phyloP scores from a whole-genome alignment of 2,113 vertebrate genomes.

The Ageneiosus marmoratus region DNA sequence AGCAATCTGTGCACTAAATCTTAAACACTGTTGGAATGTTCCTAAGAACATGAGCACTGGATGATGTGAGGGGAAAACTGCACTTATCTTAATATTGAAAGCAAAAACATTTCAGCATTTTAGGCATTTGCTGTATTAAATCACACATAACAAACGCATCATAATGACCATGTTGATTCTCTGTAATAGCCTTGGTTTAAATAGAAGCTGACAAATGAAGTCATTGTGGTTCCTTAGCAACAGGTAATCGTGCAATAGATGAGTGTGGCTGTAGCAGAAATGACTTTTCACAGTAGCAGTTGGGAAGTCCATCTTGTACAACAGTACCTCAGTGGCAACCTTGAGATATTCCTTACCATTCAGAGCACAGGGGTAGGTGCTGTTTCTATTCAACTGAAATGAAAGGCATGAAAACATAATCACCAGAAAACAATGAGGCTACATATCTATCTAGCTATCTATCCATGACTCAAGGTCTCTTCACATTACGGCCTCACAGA shows the following conservation, averaged over 20 bases:
- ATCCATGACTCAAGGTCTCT: conserved; percentile 61
- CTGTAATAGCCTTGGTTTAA: conserved; percentile 64
- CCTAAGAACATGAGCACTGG: conserved; percentile 8
- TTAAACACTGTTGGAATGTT: not conserved
- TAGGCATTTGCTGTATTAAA: not conserved
- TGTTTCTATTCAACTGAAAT: conserved; percentile 57
- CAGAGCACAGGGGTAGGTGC: conserved; percentile 46
- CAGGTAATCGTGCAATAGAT: conserved; percentile 70
- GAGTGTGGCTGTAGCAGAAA: conserved; percentile 50
- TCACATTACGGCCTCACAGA: conserved; percentile 44
- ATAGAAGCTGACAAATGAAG: conserved; percentile 53
- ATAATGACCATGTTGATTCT: conserved; percentile 27
- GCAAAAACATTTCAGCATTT: not conserved
- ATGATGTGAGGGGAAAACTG: not conserved
- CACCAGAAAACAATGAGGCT: conserved; percentile 62
- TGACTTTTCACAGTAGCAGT: conserved; percentile 66
- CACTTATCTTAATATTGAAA: not conserved
- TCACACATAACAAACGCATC: not conserved
- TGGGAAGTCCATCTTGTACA: conserved; percentile 59
- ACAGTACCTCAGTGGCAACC: conserved; percentile 60
- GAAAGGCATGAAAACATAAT: conserved; percentile 58
- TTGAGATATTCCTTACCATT: conserved; percentile 64
- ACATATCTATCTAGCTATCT: too few relatives aligned
- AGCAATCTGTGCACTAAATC: conserved; percentile 15
- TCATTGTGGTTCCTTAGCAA: conserved; percentile 77